Base-by-base conservation (phyloP, 2,113 vertebrate species). In the Mionectes macconnelli region DNA sequence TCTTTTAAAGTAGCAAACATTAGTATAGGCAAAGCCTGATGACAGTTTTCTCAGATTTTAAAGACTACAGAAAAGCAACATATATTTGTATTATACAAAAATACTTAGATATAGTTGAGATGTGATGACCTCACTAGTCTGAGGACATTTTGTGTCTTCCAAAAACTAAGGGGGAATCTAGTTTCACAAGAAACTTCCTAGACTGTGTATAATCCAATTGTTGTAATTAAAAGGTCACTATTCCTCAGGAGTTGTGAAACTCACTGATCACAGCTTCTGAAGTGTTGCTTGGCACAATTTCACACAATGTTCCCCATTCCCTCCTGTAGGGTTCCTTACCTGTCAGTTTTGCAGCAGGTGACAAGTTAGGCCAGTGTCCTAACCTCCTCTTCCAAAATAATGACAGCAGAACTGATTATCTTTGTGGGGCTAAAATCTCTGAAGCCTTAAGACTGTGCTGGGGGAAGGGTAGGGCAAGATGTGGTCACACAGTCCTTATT, bases 371-470 rank as follows among this genome's bases (percentile, higher is more conserved):
- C 55, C 91, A 60, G 70, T 83, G 63, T 93, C 88, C 95, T 97
- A 97, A 89, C 89, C 70, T 94, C 94, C 87, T 94, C 96, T 96
- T 96, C 96, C 92, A 96, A 93, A 95, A 93, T 47, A 95, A 50
- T 63, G 68, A 86, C 77, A 92, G 94, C 81, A 92, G 95, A 93
- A 95, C 30, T 96, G 64, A 79, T 94, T 94, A 91, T 24, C 91
- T 95, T 93, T 96, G 90, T 95, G 88, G 78, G 91, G 37, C 90
- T 97, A 93, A 80, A 92, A 91, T 73, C 90, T 97, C 96, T 92
- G 95, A 95, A 96, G 91, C 67, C 23, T 2, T 76, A 95, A 83
- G 60, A 80, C 89, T 85, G 70, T 82, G 81, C 78, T 91, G 68
- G 85, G 91, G 90, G 74, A 88, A 90, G 91, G 88, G 89, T 93